Evolutionary conservation across 1,140 invertebrate genomes (phyloP), one percentile per base, ranked within the genome.

Genomic region (Heliconius hermathena): DNA sequence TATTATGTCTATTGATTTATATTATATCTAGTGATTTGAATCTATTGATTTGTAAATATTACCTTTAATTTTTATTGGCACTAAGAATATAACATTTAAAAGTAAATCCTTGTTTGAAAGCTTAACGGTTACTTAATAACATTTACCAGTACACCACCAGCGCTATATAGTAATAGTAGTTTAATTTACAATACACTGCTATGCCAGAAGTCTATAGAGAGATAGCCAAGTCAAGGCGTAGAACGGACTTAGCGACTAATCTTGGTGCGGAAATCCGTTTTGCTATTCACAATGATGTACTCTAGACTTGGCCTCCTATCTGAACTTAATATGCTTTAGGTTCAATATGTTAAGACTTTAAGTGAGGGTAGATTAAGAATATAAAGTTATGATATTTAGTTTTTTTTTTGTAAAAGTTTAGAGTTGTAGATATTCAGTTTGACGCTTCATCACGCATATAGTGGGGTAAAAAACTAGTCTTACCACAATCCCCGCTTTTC

Each of bases 171-270:
- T 8, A 33, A 0, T 13, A 46, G n/a, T 11, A 57, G 57, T 4
- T 22, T 66, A 66, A 66, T 66, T 66, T 66, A 66, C 57, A 66
- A 66, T 66, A 66, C 11, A 26, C 22, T 66, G 22, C 11, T 26
- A 66, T 66, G 22, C 57, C 57, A 26, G 57, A 66, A 66, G 22
- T 66, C 22, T 66, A 66, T 66, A 26, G 57, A n/a, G 36, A 71
- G 74, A 70, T 70, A 70, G 57, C 74, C 74, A 76, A 76, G 74
- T 66, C 74, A 71, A 76, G 54, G 52, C 74, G n/a, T 20, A 26
- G 57, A 29, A 26, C 9, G 60, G 74, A 70, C 22, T 76, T 76
- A 76, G 18, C 33, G 11, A 76, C 60, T 76, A 76, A 76, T 76
- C 74, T 76, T 33, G 22, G 54, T 11, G 60, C 74, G 74, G 36